Evolutionary conservation across 2,888 invertebrate genomes (phyloP).

Genomic region (Eucera pruinosa): DNA sequence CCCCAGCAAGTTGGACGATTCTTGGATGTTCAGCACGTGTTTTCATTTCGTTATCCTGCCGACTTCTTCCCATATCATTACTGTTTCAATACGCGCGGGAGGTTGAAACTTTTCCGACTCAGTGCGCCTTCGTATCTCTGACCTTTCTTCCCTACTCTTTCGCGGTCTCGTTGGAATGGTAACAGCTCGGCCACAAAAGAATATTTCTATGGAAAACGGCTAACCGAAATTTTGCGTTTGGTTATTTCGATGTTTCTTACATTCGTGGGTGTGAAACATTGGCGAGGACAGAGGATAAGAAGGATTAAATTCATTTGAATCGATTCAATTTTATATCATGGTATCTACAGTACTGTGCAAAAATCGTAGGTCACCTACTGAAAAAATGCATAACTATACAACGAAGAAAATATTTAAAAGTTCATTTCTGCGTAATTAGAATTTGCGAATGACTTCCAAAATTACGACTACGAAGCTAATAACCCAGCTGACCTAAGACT

Average conservation of each 20-base stretch:
- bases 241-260: background rate
- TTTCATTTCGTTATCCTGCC: slow-evolving; percentile 68
- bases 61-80: slow-evolving; percentile 65
- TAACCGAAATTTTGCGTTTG: slow-evolving; percentile 32
- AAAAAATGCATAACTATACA: too few relatives aligned
- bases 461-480: too few relatives aligned
- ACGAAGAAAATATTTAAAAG: too few relatives aligned
- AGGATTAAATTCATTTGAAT: background rate
- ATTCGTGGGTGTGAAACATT: background rate
- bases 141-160: background rate
- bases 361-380: too few relatives aligned
- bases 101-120: slow-evolving; percentile 55
- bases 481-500: too few relatives aligned
- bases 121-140: slow-evolving; percentile 23
- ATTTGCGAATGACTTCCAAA: too few relatives aligned
- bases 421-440: too few relatives aligned
- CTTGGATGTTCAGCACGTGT: slow-evolving; percentile 61
- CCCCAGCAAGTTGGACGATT: slow-evolving; percentile 57
- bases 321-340: too few relatives aligned
- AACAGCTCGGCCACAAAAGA: slow-evolving; percentile 17
- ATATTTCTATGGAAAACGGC: background rate
- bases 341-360: too few relatives aligned
- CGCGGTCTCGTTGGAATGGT: slow-evolving; percentile 20
- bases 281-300: background rate
- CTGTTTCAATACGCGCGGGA: slow-evolving; percentile 69